Evolutionary conservation across 2,888 invertebrate genomes (phyloP).

Genomic region (Villa cingulata): DNA sequence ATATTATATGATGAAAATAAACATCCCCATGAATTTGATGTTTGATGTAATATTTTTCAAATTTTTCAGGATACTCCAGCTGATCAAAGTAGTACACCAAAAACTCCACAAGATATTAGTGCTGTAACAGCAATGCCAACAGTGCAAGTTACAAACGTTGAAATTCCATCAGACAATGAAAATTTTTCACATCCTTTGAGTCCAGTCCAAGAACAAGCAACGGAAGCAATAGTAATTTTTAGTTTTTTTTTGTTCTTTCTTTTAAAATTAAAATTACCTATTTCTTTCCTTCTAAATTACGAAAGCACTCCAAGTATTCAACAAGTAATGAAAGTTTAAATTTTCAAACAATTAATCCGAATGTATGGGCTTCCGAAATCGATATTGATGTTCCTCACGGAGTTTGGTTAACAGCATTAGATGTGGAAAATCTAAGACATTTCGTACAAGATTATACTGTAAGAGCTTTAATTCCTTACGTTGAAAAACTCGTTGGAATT

Average conservation of each 20-base stretch:
- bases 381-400: constrained; percentile 50
- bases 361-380: constrained; percentile 45
- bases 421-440: constrained; percentile 70
- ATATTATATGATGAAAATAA: too few species aligned
- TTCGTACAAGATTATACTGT: constrained; percentile 79
- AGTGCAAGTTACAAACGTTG: constrained; percentile 26
- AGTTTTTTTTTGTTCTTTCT: neutral
- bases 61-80: constrained; percentile 22
- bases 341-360: constrained; percentile 37
- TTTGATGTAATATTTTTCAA: neutral
- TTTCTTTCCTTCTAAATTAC: too few species aligned
- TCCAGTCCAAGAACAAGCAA: constrained; percentile 49
- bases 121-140: constrained; percentile 34
- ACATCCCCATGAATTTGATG: too few species aligned
- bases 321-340: constrained; percentile 47
- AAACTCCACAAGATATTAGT: constrained; percentile 43
- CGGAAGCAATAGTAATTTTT: constrained; percentile 38
- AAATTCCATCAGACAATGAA: constrained; percentile 24
- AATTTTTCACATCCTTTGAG: constrained; percentile 59
- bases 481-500: constrained; percentile 74
- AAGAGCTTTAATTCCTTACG: constrained; percentile 76
- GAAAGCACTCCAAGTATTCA: constrained; percentile 33
- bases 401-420: constrained; percentile 60
- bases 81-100: constrained; percentile 41
- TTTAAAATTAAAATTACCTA: too few species aligned